A percentile compares a stretch with the other conserved stretches of the same genome.
These are phyloP conservation scores for Pontoporia blainvillei DNA, from an alignment of 2,113 vertebrate species.

Conservation along the genomic window DNA sequence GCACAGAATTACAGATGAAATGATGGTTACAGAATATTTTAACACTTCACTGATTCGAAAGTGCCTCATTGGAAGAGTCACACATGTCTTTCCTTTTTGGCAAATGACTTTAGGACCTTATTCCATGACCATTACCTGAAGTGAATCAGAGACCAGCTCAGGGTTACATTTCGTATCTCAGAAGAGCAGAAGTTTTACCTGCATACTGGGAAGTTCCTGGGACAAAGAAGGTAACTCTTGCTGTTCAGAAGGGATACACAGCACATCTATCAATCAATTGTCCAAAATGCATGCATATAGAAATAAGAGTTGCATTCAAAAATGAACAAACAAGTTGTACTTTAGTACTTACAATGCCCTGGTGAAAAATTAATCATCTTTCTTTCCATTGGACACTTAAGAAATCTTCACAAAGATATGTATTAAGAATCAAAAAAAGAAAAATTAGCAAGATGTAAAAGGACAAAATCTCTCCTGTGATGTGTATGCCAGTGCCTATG, in stretches of 20 bases:
- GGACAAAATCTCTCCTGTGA: rapidly evolving
- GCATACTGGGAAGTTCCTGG: rapidly evolving
- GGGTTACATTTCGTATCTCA: background rate
- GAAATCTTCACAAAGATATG: background rate
- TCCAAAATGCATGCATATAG: too few relatives aligned
- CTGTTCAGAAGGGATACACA: rapidly evolving
- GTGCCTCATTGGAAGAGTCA: background rate
- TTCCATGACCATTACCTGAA: rapidly evolving
- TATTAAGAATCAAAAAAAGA: background rate
- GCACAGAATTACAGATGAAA: background rate
- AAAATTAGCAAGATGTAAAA: background rate
- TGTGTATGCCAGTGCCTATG: rapidly evolving
- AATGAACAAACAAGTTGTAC: background rate
- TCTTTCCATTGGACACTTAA: background rate
- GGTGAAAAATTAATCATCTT: background rate
- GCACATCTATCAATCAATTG: rapidly evolving
- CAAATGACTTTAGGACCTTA: background rate
- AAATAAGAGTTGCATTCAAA: background rate
- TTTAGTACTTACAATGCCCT: background rate
- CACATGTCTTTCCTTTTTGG: background rate
- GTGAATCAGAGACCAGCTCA: background rate
- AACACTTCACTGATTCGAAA: too few relatives aligned
- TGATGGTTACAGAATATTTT: rapidly evolving
- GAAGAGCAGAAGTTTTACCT: background rate
- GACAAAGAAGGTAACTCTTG: rapidly evolving